These are phyloP conservation scores for Synergus laeviventris DNA, from an alignment of 2,888 invertebrate genomes.

Conservation along the genomic window DNA sequence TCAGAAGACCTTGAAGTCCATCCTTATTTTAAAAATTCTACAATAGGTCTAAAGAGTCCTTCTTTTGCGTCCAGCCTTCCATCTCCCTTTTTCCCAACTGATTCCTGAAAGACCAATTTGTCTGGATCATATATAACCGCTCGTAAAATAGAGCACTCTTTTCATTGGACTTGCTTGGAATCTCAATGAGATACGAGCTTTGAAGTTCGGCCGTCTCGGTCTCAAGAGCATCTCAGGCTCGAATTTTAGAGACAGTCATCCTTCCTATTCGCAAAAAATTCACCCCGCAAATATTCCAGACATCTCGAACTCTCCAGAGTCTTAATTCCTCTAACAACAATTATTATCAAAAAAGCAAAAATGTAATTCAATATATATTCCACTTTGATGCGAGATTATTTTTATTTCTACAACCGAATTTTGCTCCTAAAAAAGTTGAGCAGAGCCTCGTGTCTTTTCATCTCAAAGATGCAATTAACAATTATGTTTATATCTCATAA, in stretches of 20 bases:
- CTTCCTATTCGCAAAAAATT: slow-evolving; percentile 27
- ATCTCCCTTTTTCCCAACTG: slow-evolving; percentile 49
- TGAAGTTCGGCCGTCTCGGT: slow-evolving; percentile 58
- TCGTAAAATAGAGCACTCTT: slow-evolving; percentile 69
- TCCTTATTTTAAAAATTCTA: background rate
- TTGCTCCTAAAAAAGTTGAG: background rate
- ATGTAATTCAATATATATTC: background rate
- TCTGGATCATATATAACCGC: slow-evolving; percentile 67
- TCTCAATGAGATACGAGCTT: slow-evolving; percentile 65
- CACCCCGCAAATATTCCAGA: background rate
- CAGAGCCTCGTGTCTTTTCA: background rate
- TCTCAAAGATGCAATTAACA: background rate
- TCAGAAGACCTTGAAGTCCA: too few relatives aligned
- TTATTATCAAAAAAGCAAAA: background rate
- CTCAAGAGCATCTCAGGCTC: background rate
- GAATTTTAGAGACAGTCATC: slow-evolving; percentile 5
- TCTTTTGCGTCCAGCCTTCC: background rate
- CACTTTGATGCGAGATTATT: background rate
- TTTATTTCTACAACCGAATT: background rate
- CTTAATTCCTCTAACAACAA: slow-evolving; percentile 1
- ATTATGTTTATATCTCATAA: background rate
- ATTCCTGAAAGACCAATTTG: slow-evolving; percentile 66
- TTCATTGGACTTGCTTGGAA: slow-evolving; percentile 60
- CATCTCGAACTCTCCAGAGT: background rate
- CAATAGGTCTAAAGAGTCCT: background rate